phyloP scores from a whole-genome alignment of 1,140 invertebrate genomes.

The Arctopsyche grandis region DNA sequence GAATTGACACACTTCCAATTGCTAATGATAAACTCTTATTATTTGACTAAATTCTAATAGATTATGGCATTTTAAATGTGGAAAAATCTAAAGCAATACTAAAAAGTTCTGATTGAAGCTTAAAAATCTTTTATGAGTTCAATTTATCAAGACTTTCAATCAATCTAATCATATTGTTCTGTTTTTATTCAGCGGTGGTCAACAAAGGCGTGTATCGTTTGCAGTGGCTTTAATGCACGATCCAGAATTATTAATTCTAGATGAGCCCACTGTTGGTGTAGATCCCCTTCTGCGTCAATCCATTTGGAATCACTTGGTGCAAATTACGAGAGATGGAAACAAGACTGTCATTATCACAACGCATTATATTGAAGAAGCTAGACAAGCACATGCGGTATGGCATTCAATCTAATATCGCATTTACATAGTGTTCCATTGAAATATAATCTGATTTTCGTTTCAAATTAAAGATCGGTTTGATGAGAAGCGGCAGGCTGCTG shows the following conservation, averaged over 20 bases:
- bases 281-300: constrained; percentile 89
- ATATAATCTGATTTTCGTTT: neutral
- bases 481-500: constrained; percentile 89
- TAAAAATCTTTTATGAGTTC: no score
- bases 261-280: constrained; percentile 95
- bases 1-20: no score
- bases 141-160: no score
- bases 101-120: no score
- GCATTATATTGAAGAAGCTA: constrained; percentile 93
- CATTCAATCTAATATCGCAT: neutral
- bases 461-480: constrained; percentile 84
- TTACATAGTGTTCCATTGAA: constrained; percentile 12
- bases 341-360: constrained; percentile 95
- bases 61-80: no score
- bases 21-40: no score
- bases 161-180: no score
- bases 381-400: constrained; percentile 85
- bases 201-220: constrained; percentile 91
- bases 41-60: no score
- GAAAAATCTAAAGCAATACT: no score
- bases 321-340: constrained; percentile 81
- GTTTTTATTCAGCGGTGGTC: constrained; percentile 79
- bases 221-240: constrained; percentile 93
- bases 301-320: constrained; percentile 91
- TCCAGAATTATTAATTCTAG: constrained; percentile 91